A percentile compares a stretch with the other conserved stretches of the same genome.
Evolutionary conservation across 2,888 invertebrate genomes (phyloP).

Genomic region (Drosophila nigricruria): DNA sequence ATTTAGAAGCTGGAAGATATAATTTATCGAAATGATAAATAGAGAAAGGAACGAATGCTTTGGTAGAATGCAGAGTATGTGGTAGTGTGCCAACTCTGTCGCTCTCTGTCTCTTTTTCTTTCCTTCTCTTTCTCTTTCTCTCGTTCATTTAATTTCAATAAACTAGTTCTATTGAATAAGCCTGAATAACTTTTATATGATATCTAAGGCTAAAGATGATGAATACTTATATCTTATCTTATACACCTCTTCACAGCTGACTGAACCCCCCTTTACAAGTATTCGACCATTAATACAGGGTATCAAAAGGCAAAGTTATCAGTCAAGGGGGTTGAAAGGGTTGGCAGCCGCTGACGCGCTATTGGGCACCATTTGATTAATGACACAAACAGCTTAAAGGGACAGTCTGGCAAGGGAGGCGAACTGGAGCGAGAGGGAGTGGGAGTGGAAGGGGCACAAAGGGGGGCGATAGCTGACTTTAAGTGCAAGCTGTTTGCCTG

Average conservation of each 20-base stretch:
- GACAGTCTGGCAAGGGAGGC: slow-evolving; percentile 5
- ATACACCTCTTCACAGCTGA: background rate
- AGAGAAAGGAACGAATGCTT: background rate
- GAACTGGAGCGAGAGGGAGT: background rate
- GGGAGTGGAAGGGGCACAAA: background rate
- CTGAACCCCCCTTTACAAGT: background rate
- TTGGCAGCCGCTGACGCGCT: slow-evolving; percentile 68
- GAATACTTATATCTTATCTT: background rate
- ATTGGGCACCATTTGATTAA: slow-evolving; percentile 78
- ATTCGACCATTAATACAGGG: background rate
- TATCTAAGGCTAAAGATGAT: background rate
- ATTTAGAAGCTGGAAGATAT: too few species aligned
- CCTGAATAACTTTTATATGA: background rate
- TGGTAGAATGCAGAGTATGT: background rate
- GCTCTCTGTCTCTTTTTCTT: background rate
- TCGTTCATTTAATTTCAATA: background rate
- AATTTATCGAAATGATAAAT: too few species aligned
- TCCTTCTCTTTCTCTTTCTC: background rate
- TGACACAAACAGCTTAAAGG: slow-evolving; percentile 60
- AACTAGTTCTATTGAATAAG: background rate
- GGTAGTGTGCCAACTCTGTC: background rate
- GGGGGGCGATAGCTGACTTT: slow-evolving; percentile 21
- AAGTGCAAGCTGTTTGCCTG: slow-evolving; percentile 49
- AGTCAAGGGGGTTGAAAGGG: slow-evolving; percentile 51
- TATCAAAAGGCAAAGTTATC: slow-evolving; percentile 15